Evolutionary conservation across 2,888 invertebrate genomes (phyloP), one percentile per base, ranked within the genome.

Genomic region (Erebia epiphron): DNA sequence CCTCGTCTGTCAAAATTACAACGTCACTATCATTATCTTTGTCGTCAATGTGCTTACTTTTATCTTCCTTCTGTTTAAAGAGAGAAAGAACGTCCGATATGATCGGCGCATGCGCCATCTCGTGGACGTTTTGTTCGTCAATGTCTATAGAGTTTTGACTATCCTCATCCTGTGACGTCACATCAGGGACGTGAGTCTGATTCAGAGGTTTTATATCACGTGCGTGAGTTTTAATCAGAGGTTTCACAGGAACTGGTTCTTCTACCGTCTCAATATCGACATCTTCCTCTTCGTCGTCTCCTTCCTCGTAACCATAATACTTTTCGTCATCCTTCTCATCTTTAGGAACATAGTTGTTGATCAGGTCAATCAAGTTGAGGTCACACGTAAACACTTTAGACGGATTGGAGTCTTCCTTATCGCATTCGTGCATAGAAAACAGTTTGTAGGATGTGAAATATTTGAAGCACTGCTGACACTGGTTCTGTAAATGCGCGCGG

Each of bases 401-500:
- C 0, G 88, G 85, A 71, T 93, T 90, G 0, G 83, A 78, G 75
- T 92, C 93, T 54, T 86, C 85, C 62, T 82, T 84, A 50, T 82
- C 85, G 78, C 94, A 94, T 62, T 84, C 75, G 78, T 94, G 94
- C 21, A 78, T 75, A 1, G 86, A 80, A 73, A 88, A 92, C 35
- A 89, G 71, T 69, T 84, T 88, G 16, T 82, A 82, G 0, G 94
- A 94, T 0, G 88, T 87, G 74, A 93, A 91, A 76, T 93, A 94
- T 73, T 93, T 94, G 54, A 68, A 76, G 77, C 94, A 94, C 18
- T 79, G 83, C 68, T 89, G 92, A 73, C 95, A 95, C 69, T 94
- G 92, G 80, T 95, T 95, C 75, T 92, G 87, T 63, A 94, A 78
- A 75, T 95, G 95, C 62, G 95, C 95, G 21, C 95, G 94, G 74